Evolutionary conservation across 2,113 vertebrate species (phyloP), one percentile per base, ranked within the genome.

Genomic region (Etia nguti): DNA sequence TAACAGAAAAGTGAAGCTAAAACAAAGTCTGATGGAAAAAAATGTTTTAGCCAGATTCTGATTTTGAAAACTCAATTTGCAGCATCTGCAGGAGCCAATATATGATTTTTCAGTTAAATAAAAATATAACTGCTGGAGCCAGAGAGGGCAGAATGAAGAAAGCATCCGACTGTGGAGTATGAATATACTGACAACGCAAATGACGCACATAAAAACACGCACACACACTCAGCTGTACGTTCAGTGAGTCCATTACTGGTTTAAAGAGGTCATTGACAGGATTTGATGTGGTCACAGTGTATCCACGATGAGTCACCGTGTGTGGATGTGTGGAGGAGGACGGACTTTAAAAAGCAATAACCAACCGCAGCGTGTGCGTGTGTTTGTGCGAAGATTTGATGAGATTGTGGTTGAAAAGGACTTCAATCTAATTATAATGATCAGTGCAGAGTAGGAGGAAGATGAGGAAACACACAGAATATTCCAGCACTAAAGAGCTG

Each of bases 51-150:
- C 65, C 5, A 6, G 16, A 77, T 24, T 10, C 52, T 10, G 34
- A 38, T 15, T 22, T 10, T 10, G 1, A 36, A 82, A 80, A 41
- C 38, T 89, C 55, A 12, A 65, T 89, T 43, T 68, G 34, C 77
- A 48, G 65, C 86, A 38, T 85, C 73, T 79, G 83, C 83, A 31
- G 56, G 10, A 84, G 56, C 85, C 62, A 10, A 88, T 85, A 10
- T 80, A 20, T 11, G 10, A 83, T 82, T 91, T 85, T 87, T 81
- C 75, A 86, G 82, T 90, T 77, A 60, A 86, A 89, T 83, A 73
- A 81, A 81, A 79, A 52, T 26, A 43, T 12, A 88, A 87, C n/a
- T 43, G 79, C 56, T 82, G 80, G 75, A 82, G 86, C 26, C 56
- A 38, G 41, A 34, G 22, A n/a, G 26, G 13, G 65, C n/a, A 22